A percentile compares a stretch with the other conserved stretches of the same genome.
Evolutionary conservation across 2,888 invertebrate genomes (phyloP).

Genomic region (Acleris holmiana): DNA sequence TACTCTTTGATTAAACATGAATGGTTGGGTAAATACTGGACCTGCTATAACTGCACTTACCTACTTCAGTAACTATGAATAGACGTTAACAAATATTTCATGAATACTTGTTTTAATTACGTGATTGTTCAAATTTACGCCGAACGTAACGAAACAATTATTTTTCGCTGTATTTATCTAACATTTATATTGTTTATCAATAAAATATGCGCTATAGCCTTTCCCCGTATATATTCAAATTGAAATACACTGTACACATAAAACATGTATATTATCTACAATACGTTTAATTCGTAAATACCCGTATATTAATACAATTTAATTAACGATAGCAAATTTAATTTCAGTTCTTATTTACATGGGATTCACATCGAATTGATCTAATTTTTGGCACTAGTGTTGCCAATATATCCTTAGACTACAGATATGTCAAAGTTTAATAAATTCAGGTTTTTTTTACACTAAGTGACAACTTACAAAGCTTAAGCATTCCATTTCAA

Average conservation of each 20-base stretch:
- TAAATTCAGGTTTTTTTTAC: slow-evolving; percentile 43
- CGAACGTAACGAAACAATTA: background rate
- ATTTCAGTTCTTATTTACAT: slow-evolving; percentile 42
- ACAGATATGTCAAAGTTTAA: slow-evolving; percentile 47
- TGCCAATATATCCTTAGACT: slow-evolving; percentile 12
- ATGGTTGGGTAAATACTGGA: no score
- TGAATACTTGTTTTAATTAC: no score
- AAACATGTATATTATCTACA: slow-evolving; percentile 40
- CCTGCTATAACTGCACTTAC: no score
- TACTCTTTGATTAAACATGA: no score
- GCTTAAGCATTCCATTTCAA: no score
- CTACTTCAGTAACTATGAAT: no score
- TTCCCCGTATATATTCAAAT: slow-evolving; percentile 22
- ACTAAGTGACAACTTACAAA: background rate
- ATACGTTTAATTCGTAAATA: slow-evolving; percentile 31
- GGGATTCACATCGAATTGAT: slow-evolving; percentile 28
- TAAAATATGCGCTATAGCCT: slow-evolving; percentile 23
- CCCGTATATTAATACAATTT: slow-evolving; percentile 7
- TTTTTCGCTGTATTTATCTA: background rate
- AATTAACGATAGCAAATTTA: slow-evolving; percentile 9
- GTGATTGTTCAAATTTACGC: no score
- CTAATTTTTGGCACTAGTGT: slow-evolving; percentile 42
- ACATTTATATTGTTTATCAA: background rate
- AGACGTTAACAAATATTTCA: no score
- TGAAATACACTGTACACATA: slow-evolving; percentile 44